Base-by-base conservation (phyloP, 2,797 vertebrate genomes). In the Poecilia velifera region DNA sequence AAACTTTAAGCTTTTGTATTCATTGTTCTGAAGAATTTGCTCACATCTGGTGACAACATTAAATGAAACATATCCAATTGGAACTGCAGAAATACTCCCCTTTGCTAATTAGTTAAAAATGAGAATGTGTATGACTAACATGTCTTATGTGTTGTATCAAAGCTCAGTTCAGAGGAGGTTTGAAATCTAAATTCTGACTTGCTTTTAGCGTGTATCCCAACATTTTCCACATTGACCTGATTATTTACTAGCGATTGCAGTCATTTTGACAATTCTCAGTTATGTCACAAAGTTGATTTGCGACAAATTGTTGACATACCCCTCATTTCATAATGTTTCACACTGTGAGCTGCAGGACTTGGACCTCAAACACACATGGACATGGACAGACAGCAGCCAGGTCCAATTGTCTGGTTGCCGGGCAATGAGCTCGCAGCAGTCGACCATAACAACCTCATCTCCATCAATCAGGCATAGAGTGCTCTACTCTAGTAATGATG, bases 401-500 rank as follows among this genome's bases (percentile, higher is more conserved):
- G 85, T 90, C 86, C 82, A 89, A 80, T 89, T 90, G 91, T 93
- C 84, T 92, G 89, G 84, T 89, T 89, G 92, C 90, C 76, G 91
- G 80, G 87, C 92, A 92, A 78, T 94, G 93, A 93, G 92, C 95
- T 94, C 93, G 91, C 88, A 91, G 93, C 85, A 91, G 86, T 86
- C 55, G 41, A 89, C 91, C 87, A 78, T 86, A 94, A 93, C 91
- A 93, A 82, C 91, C 94, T 84, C 75, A 76, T 95, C 97, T 97
- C 80, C 95, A 97, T 97, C 88, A 87, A 76, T 95, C 96, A 96
- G 93, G 93, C 92, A 82, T 84, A 74, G 82, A 90, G 90, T 90
- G 94, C 92, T 92, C 93, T 95, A 59, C 93, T 95, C 93, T 91
- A 93, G 94, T 95, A 94, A 91, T 98, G 97, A 97, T 96, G 96